Conservation (phyloP, 2,888 invertebrate species). For the Andrena haemorrhoa region DNA sequence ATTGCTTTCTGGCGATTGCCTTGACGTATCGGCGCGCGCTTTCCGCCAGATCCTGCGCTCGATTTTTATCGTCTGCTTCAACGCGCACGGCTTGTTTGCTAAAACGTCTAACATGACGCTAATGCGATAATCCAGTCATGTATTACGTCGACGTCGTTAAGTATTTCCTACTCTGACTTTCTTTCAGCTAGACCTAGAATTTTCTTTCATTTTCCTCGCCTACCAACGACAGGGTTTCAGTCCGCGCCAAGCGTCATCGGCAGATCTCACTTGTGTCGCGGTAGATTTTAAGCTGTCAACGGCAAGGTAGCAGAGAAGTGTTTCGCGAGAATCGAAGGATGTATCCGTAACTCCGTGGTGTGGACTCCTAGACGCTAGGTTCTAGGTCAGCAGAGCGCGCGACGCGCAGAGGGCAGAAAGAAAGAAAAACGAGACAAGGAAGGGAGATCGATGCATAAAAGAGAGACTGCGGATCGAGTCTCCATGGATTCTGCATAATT, state of each 20-base stretch:
- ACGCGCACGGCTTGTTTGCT: background rate
- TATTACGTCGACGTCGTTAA: background rate
- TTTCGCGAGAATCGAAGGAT: background rate
- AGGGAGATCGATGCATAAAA: conserved; percentile 73
- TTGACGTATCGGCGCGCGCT: conserved; percentile 30
- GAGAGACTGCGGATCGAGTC: conserved; percentile 69
- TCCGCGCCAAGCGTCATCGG: background rate
- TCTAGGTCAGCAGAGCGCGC: conserved; percentile 78
- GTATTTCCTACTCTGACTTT: background rate
- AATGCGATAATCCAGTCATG: conserved; percentile 32
- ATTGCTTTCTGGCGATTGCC: conserved; percentile 25
- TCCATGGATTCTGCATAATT: conserved; percentile 78
- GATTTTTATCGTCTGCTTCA: background rate
- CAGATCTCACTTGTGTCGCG: background rate
- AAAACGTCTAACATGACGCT: conserved; percentile 22
- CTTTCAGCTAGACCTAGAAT: background rate
- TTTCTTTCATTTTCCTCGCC: background rate
- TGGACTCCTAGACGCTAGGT: conserved; percentile 50
- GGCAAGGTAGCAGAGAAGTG: background rate
- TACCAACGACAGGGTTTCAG: background rate
- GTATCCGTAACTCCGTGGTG: background rate
- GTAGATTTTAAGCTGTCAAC: background rate
- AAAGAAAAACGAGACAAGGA: conserved; percentile 41
- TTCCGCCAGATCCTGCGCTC: conserved; percentile 19
- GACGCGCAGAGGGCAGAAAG: conserved; percentile 28